These are phyloP conservation scores for Bambusicola thoracicus DNA, from an alignment of 2,113 vertebrate species.

Conservation along the genomic window DNA sequence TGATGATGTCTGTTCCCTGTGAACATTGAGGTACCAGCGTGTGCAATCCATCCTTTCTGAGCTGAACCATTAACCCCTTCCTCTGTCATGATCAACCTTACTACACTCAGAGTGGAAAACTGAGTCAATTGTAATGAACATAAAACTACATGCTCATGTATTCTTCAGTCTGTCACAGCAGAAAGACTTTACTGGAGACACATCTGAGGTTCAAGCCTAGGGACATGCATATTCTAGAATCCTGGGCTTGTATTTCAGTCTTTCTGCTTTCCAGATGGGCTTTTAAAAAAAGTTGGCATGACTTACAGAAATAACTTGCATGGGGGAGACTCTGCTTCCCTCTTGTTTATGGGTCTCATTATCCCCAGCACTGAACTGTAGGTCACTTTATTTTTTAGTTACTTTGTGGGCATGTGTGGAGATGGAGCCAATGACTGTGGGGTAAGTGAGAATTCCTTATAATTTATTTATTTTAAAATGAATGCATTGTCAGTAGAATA, in stretches of 20 bases:
- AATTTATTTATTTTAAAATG: background rate
- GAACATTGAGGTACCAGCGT: background rate
- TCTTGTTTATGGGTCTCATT: background rate
- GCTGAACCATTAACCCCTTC: background rate
- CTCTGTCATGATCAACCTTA: background rate
- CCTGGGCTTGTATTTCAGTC: background rate
- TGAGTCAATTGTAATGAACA: background rate
- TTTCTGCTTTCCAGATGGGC: background rate
- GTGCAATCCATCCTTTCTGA: background rate
- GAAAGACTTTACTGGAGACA: background rate
- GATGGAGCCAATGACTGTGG: constrained; percentile 87
- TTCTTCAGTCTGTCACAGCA: background rate
- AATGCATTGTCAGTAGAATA: background rate
- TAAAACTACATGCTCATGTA: background rate
- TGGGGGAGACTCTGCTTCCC: background rate
- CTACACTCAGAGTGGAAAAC: background rate
- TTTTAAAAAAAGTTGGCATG: background rate
- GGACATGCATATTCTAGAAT: background rate
- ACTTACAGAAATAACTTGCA: background rate
- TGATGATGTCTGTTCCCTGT: background rate
- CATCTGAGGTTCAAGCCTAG: background rate
- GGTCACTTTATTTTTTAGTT: constrained; percentile 66
- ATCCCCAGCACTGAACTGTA: background rate
- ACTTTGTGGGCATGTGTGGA: constrained; percentile 85
- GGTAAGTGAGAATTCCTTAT: constrained; percentile 70